phyloP scores from a whole-genome alignment of 2,113 vertebrate genomes.

The Albula goreensis region DNA sequence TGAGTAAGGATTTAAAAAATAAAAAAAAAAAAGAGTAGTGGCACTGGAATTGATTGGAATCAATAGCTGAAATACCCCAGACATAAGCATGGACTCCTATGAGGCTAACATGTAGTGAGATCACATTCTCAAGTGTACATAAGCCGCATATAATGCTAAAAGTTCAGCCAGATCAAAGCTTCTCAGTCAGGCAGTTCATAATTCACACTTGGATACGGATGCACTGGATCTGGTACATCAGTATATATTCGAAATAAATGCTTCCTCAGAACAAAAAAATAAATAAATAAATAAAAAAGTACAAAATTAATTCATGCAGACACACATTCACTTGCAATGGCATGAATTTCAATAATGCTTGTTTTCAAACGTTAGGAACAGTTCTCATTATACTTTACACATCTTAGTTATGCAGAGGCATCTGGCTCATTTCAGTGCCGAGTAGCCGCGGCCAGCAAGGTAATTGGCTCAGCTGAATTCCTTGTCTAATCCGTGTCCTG shows the following conservation, averaged over 20 bases:
- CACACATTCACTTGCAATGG: neutral
- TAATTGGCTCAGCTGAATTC: neutral
- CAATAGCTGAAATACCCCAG: neutral
- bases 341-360: neutral
- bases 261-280: neutral
- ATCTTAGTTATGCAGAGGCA: neutral
- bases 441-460: neutral
- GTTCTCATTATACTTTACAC: neutral
- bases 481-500: neutral
- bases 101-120: neutral
- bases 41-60: neutral
- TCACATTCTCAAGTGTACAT: conserved; percentile 12
- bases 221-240: conserved; percentile 16
- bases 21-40: too few species aligned
- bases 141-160: conserved; percentile 1
- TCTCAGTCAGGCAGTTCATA: conserved; percentile 13
- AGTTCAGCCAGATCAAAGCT: conserved; percentile 9
- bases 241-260: neutral
- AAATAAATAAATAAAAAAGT: neutral
- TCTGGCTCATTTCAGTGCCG: neutral
- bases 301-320: neutral
- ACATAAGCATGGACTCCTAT: neutral
- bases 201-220: conserved; percentile 13
- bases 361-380: neutral
- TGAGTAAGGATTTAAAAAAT: too few species aligned